These are phyloP conservation scores for Rallus crepitans DNA, from an alignment of 2,797 vertebrate genomes.

Conservation along the genomic window DNA sequence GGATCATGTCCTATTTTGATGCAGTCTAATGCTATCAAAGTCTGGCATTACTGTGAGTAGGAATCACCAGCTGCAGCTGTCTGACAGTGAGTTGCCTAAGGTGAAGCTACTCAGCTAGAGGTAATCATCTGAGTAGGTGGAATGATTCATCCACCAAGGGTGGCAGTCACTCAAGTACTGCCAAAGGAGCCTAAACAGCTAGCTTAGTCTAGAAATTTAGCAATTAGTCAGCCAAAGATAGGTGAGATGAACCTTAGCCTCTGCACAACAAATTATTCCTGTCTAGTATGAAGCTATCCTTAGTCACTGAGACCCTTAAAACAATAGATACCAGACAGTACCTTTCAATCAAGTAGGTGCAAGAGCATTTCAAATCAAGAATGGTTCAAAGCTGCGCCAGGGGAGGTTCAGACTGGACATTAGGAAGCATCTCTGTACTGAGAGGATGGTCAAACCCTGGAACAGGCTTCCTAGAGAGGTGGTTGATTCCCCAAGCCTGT, in stretches of 20 bases:
- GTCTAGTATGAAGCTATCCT: neutral
- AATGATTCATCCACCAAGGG: neutral
- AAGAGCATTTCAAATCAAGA: neutral
- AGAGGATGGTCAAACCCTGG: neutral
- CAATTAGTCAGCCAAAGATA: neutral
- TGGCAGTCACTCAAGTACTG: neutral
- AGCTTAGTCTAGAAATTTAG: neutral
- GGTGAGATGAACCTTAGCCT: neutral
- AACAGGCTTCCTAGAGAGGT: neutral
- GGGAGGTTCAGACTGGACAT: neutral
- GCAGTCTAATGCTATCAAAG: neutral
- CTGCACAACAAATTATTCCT: neutral
- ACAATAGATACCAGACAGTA: neutral
- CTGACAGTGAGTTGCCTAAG: neutral
- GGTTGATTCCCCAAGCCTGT: accelerated
- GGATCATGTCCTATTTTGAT: neutral
- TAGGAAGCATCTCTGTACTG: neutral
- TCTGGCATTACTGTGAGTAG: neutral
- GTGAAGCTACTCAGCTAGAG: neutral
- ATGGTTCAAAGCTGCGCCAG: neutral
- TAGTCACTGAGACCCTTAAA: neutral
- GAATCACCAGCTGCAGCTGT: neutral
- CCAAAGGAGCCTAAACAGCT: neutral
- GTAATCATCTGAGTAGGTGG: neutral
- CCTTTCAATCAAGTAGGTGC: neutral